phyloP scores from a whole-genome alignment of 1,140 invertebrate genomes.

The Ceratosolen fusciceps region DNA sequence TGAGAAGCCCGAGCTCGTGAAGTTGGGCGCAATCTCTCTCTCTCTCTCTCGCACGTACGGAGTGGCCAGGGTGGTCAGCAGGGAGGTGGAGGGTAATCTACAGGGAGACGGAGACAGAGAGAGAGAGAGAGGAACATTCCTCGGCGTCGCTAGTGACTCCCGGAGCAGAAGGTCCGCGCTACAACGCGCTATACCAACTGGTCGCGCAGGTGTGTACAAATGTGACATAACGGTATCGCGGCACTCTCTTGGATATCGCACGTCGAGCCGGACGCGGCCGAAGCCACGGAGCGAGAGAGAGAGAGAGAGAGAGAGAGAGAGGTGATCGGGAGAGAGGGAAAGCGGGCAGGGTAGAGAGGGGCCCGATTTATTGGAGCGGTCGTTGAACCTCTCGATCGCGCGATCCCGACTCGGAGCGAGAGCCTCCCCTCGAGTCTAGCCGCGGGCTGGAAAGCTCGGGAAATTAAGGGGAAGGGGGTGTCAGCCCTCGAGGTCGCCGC shows the following conservation, averaged over 20 bases:
- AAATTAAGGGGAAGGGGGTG: no score
- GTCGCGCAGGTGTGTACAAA: constrained; percentile 67
- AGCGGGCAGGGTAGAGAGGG: constrained; percentile 45
- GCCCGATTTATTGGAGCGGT: constrained; percentile 70
- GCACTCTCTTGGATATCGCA: constrained; percentile 60
- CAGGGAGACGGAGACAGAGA: no score
- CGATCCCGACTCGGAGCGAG: constrained; percentile 6
- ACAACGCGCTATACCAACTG: no score
- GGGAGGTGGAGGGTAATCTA: no score
- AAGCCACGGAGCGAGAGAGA: constrained; percentile 35
- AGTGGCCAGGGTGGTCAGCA: no score
- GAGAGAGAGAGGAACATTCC: no score
- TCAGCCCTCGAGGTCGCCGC: background rate
- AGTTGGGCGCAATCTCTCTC: no score
- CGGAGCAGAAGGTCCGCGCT: constrained; percentile 50
- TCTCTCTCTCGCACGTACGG: background rate
- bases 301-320: constrained; percentile 13
- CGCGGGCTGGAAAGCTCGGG: no score
- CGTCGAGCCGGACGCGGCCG: background rate
- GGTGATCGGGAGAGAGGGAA: constrained; percentile 44
- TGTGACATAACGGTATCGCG: constrained; percentile 71
- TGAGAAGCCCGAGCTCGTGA: constrained; percentile 53
- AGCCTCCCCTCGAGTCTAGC: no score
- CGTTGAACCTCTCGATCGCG: constrained; percentile 62
- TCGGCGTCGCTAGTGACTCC: background rate